Conservation (phyloP, 53 echinoderm and acorn worm genomes). For the Arbacia lixula region DNA sequence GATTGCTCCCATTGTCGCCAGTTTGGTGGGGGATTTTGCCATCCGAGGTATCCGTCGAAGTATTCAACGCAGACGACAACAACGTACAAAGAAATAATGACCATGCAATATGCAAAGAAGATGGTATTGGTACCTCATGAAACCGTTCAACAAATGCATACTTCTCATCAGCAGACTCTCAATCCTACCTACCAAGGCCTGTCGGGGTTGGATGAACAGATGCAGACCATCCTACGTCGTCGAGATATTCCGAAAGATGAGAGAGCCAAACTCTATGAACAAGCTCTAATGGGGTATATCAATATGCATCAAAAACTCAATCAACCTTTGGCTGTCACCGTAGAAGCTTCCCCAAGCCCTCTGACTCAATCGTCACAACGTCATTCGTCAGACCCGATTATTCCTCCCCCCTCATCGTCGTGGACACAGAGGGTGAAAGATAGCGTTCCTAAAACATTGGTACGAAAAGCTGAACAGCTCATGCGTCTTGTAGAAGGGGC, state of each 20-base stretch:
- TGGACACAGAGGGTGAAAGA: conserved; percentile 8
- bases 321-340: conserved; percentile 41
- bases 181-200: conserved; percentile 53
- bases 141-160: background rate
- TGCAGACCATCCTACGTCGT: conserved; percentile 46
- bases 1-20: conserved; percentile 40
- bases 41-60: too few relatives aligned
- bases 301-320: conserved; percentile 47
- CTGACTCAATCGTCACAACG: background rate
- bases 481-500: background rate
- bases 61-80: too few relatives aligned
- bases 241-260: conserved; percentile 58
- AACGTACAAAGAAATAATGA: background rate
- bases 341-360: background rate
- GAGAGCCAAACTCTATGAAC: conserved; percentile 64
- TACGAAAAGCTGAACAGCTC: conserved; percentile 1
- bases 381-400: background rate
- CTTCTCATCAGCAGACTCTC: background rate
- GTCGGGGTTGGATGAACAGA: conserved; percentile 49
- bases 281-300: conserved; percentile 58
- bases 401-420: background rate
- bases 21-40: too few relatives aligned
- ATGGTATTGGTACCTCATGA: conserved; percentile 44
- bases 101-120: conserved; percentile 19
- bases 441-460: conserved; percentile 38